Evolutionary conservation across 53 echinoderm and acorn worm genomes (phyloP).

Genomic region (Echinometra lucunter): DNA sequence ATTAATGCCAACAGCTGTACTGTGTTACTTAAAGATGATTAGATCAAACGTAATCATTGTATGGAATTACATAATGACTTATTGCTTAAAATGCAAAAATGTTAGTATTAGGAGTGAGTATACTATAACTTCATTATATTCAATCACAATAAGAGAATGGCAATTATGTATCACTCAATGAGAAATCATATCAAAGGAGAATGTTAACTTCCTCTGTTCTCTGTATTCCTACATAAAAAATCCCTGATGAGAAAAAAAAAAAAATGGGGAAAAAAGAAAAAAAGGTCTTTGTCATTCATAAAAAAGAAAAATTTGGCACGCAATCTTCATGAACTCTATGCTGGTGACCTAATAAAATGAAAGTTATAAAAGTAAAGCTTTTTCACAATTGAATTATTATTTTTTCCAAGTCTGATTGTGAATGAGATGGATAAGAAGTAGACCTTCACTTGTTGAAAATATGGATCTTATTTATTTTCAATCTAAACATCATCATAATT

Average conservation of each 20-base stretch:
- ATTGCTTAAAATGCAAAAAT: background rate
- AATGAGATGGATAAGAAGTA: background rate
- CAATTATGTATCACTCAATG: no score
- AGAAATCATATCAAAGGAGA: no score
- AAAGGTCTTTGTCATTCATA: no score
- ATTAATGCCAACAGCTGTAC: constrained; percentile 27
- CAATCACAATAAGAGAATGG: no score
- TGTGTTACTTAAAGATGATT: background rate
- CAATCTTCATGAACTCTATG: background rate
- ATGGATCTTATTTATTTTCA: background rate
- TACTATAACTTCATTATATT: no score
- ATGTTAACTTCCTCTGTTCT: no score
- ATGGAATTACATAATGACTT: background rate
- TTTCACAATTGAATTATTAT: background rate
- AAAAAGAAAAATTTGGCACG: no score
- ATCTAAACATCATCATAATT: background rate
- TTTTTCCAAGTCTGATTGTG: background rate
- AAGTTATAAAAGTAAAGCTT: background rate
- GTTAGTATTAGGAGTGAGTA: no score
- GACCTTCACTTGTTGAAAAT: background rate
- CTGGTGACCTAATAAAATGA: background rate
- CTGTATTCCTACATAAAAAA: no score
- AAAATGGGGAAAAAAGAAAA: no score
- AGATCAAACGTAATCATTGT: background rate
- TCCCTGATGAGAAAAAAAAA: no score